A percentile compares a stretch with the other conserved stretches of the same genome.
phyloP scores from a whole-genome alignment of 2,113 vertebrate genomes.

The Dicerorhinus sumatrensis region DNA sequence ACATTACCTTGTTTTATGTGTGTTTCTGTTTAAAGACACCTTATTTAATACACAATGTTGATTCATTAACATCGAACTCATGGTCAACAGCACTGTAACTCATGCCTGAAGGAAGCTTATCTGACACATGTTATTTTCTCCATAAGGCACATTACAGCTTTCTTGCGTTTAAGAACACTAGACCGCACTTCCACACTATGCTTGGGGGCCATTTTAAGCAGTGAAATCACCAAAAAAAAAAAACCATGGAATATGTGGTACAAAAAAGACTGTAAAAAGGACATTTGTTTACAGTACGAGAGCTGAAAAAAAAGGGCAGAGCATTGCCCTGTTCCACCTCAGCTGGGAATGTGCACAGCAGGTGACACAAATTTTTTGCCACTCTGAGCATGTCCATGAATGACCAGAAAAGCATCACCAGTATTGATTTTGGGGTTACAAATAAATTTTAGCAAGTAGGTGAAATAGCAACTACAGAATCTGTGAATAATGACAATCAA shows the following conservation, averaged over 20 bases:
- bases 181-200: too few relatives aligned
- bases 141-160: background rate
- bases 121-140: background rate
- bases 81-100: background rate
- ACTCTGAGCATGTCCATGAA: background rate
- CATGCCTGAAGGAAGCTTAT: background rate
- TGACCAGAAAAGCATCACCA: background rate
- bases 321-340: fast-evolving
- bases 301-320: background rate
- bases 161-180: background rate
- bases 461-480: background rate
- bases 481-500: background rate
- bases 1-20: background rate
- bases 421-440: background rate
- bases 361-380: background rate
- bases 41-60: background rate
- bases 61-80: background rate
- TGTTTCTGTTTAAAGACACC: background rate
- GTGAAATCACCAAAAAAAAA: background rate
- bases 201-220: background rate
- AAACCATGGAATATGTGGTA: background rate
- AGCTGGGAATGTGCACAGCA: fast-evolving
- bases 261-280: background rate
- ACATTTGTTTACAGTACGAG: background rate
- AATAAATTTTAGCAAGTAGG: background rate